Evolutionary conservation across 2,113 vertebrate species (phyloP).

Genomic region (Heterochromis multidens): DNA sequence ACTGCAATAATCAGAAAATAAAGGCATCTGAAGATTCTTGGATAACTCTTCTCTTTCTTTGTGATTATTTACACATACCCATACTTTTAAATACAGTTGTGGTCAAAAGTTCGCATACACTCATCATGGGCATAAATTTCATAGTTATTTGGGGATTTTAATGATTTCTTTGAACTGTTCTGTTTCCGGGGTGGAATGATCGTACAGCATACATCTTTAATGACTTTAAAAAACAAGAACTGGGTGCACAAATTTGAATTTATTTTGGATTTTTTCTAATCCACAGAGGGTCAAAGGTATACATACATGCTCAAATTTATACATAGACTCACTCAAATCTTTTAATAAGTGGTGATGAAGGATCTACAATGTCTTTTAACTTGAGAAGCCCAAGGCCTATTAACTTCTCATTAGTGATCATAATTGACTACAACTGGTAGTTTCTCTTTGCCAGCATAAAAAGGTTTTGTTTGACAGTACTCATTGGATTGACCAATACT

Average conservation of each 20-base stretch:
- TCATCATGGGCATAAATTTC: not conserved
- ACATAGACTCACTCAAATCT: not conserved
- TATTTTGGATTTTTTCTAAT: no score
- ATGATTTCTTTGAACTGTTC: not conserved
- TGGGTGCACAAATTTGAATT: no score
- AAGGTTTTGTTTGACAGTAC: not conserved
- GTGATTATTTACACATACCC: not conserved
- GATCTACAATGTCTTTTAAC: not conserved
- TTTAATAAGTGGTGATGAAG: not conserved
- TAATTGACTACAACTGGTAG: no score
- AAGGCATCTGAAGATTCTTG: conserved; percentile 32
- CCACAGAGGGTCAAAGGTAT: not conserved
- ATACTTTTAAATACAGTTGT: not conserved
- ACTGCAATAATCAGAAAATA: conserved; percentile 34
- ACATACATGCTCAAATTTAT: not conserved
- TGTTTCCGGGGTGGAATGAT: not conserved
- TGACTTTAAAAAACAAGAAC: not conserved
- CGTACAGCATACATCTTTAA: not conserved
- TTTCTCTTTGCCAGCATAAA: no score
- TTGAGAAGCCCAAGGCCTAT: not conserved
- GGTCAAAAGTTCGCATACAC: not conserved
- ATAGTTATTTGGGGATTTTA: not conserved
- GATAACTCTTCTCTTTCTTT: not conserved
- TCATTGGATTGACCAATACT: no score
- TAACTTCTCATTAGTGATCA: not conserved